phyloP scores from a whole-genome alignment of 1,140 invertebrate species.

The Eulimnadia texana region DNA sequence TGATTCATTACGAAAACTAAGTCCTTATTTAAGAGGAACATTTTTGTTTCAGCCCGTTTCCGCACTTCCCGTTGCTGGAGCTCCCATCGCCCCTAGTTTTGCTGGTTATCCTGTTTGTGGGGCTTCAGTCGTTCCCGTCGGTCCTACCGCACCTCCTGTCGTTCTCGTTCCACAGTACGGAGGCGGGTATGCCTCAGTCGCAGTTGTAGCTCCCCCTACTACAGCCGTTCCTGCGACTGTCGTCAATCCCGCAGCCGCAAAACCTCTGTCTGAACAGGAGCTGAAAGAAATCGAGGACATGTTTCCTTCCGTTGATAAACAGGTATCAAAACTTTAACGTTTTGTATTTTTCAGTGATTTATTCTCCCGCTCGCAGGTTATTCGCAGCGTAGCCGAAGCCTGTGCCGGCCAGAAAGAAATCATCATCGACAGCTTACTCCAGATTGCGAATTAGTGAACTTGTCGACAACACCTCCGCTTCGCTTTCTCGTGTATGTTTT shows the following conservation, averaged over 20 bases:
- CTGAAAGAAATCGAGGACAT: constrained; percentile 67
- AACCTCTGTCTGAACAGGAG: constrained; percentile 37
- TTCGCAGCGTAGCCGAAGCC: constrained; percentile 76
- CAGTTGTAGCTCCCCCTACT: constrained; percentile 13
- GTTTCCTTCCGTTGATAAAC: constrained; percentile 77
- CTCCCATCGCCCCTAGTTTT: constrained; percentile 17
- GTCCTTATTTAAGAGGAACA: neutral
- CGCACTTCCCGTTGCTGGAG: constrained; percentile 7
- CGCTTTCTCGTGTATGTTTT: neutral
- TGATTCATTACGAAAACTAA: neutral
- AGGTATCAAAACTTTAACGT: neutral
- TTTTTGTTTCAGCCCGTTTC: constrained; percentile 19
- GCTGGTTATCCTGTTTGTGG: neutral
- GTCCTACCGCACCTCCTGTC: constrained; percentile 30
- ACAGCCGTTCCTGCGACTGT: constrained; percentile 20
- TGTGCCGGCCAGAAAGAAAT: constrained; percentile 79
- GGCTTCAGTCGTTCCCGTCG: constrained; percentile 18
- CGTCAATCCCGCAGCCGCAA: constrained; percentile 20
- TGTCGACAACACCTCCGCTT: neutral
- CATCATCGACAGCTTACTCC: constrained; percentile 78
- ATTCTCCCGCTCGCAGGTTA: constrained; percentile 48
- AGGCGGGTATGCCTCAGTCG: neutral
- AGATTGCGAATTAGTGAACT: constrained; percentile 39
- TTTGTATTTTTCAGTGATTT: neutral
- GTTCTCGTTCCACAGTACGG: constrained; percentile 38